Evolutionary conservation across 2,888 invertebrate species (phyloP), one percentile per base, ranked within the genome.

Genomic region (Oligia fasciuncula): DNA sequence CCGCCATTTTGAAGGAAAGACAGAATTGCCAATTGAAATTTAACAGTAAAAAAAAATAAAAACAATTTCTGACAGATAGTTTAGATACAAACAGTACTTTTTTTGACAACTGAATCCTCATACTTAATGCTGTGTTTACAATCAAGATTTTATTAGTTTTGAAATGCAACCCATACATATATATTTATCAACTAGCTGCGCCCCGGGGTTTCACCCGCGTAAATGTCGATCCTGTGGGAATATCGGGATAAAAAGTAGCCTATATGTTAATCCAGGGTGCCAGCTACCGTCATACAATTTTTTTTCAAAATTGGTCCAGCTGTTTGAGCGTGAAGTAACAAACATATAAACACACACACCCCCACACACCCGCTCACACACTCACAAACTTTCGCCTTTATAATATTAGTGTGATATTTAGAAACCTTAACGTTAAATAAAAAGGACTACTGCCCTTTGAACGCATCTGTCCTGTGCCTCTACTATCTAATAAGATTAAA

Each of bases 401-500:
- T n/a, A n/a, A n/a, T n/a, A n/a, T n/a, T n/a, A n/a, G n/a, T n/a
- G n/a, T n/a, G n/a, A n/a, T 29, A 43, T 17, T 51, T 51, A 5
- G 17, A 23, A 17, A 19, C 17, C 14, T 35, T 65, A 19, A 65
- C 13, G 23, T 40, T 40, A 6, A 6, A 23, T 43, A 23, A 65
- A 35, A 65, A 65, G 13, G 11, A 23, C 63, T 23, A 23, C 40
- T 13, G 40, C 19, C 5, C 23, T 65, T 65, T 13, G 11, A 23
- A 40, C 13, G 2, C 23, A 13, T 66, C 65, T 40, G 19, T 40
- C 40, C 23, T 66, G 65, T 40, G 23, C 40, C 13, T 40, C 35
- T 29, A 11, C 63, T 35, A n/a, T 69, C 29, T 77, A 76, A 81
- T 77, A 57, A 75, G 65, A 81, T 81, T 29, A 29, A 29, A 29